These are phyloP conservation scores for Homarus americanus DNA, from an alignment of 1,140 invertebrate genomes.

Conservation along the genomic window DNA sequence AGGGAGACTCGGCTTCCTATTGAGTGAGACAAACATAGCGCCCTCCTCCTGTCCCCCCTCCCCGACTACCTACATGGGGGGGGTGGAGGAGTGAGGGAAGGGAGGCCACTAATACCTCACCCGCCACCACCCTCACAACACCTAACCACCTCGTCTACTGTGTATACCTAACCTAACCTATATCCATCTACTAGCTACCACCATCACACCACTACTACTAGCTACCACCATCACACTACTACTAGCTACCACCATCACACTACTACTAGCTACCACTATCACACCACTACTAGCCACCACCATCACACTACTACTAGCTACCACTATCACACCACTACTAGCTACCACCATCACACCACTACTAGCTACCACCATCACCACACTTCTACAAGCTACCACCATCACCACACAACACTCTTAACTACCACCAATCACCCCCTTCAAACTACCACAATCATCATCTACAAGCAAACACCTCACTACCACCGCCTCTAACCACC, in stretches of 20 bases:
- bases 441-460: no score
- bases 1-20: no score
- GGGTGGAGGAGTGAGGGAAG: neutral
- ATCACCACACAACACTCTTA: neutral
- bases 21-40: no score
- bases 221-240: no score
- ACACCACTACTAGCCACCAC: neutral
- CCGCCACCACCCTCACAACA: neutral
- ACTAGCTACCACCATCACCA: neutral
- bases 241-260: neutral
- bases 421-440: neutral
- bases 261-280: neutral
- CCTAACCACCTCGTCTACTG: no score
- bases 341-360: neutral
- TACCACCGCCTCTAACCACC: neutral
- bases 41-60: no score
- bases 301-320: no score
- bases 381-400: no score
- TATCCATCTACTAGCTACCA: no score
- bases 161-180: no score
- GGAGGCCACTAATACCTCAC: constrained; percentile 1
- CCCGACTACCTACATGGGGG: neutral
- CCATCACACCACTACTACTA: neutral
- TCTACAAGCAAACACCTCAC: neutral
- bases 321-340: no score